Base-by-base conservation (phyloP, 2,113 vertebrate genomes). In the Carassius auratus region DNA sequence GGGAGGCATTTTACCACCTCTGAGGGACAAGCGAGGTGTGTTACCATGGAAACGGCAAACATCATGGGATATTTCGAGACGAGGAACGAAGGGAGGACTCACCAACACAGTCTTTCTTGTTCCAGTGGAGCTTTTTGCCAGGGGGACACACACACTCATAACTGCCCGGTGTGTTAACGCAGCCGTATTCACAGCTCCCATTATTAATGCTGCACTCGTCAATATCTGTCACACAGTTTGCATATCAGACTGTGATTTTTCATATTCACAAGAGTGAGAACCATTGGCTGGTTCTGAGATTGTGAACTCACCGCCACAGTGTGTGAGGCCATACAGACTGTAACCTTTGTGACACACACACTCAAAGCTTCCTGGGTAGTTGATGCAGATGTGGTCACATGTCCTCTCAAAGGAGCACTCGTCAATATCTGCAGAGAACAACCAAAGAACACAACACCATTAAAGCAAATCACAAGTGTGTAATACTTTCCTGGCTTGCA, bases 341-440 rank as follows among this genome's bases (percentile, higher is more conserved):
- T 96, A 97, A 78, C 98, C 98, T n/a, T 94, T 96, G 86, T 96
- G 95, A 84, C 98, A 99, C 62, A 97, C 85, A 69, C 98, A 99
- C 88, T 98, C 97, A 23, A 96, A 99, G 91, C 96, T 96, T 74
- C 98, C 98, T 0, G 97, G 96, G 87, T 97, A 99, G 94, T 99
- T 99, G 94, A 98, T 95, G 86, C 98, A 99, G 85, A 94, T 95
- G 93, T 99, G 98, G 91, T 99, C 98, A 0, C 98, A 99, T 59
- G 97, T 96, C 86, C 98, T 92, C 90, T 98, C 97, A 1, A 99
- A 99, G 76, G 97, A 98, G 77, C 98, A 99, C 91, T 99, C 98
- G 1, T 99, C 97, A 30, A 98, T 96, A 89, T 99, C 98, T 99
- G 93, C 66, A 83, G 86, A 77, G 30, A 26, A 81, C 0, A 90